These are phyloP conservation scores for Ochotona princeps DNA, from an alignment of 2,113 vertebrate species.

Conservation along the genomic window DNA sequence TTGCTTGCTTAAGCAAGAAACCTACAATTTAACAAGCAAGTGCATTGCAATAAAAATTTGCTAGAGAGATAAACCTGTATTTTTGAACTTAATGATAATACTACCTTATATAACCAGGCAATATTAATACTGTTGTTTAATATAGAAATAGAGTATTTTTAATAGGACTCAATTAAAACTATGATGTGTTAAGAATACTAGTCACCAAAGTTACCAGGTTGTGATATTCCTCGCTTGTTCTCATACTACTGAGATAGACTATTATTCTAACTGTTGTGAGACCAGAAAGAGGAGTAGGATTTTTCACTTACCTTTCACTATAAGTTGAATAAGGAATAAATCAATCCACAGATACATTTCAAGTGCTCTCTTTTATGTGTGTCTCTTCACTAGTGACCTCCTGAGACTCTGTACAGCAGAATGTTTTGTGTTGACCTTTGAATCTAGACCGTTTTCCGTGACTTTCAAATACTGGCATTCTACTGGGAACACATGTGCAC, in stretches of 20 bases:
- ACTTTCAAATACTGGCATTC: neutral
- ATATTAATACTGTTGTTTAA: slow-evolving; percentile 45
- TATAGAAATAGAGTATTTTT: neutral
- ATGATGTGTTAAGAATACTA: slow-evolving; percentile 18
- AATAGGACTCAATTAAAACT: slow-evolving; percentile 19
- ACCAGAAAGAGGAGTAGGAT: neutral
- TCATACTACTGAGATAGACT: neutral
- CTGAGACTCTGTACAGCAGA: neutral
- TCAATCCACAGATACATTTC: neutral
- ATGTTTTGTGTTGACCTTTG: neutral
- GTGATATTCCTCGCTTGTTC: neutral
- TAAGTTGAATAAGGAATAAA: neutral
- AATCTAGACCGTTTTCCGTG: neutral
- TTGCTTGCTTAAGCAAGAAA: slow-evolving; percentile 71
- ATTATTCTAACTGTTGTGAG: neutral
- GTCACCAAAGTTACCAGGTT: neutral
- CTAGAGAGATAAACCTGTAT: neutral
- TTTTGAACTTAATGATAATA: slow-evolving; percentile 27
- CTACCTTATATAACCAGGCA: slow-evolving; percentile 43
- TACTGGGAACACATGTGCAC: neutral
- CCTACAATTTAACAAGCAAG: slow-evolving; percentile 66
- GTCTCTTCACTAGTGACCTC: neutral
- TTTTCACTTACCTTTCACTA: neutral
- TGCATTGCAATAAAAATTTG: slow-evolving; percentile 35
- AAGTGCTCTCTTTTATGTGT: neutral